These are phyloP conservation scores for Electrona antarctica DNA, from an alignment of 2,113 vertebrate genomes.

Conservation along the genomic window DNA sequence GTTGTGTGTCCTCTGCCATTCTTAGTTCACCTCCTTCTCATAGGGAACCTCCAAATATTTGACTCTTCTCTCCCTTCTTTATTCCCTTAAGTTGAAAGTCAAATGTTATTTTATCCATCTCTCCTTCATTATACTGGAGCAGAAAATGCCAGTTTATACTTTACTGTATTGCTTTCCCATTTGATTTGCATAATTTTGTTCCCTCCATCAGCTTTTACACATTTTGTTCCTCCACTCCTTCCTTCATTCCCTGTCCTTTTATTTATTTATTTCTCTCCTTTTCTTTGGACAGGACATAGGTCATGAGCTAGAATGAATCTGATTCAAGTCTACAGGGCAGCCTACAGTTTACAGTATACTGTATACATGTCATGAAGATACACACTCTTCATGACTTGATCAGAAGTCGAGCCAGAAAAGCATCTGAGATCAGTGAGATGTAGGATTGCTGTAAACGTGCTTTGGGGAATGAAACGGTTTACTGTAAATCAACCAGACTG, in stretches of 20 bases:
- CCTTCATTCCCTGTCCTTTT: neutral
- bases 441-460: slow-evolving; percentile 1
- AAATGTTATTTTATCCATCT: neutral
- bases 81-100: neutral
- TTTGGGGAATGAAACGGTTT: neutral
- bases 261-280: too few relatives aligned
- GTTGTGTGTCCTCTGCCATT: slow-evolving; percentile 7
- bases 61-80: neutral
- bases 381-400: slow-evolving; percentile 1
- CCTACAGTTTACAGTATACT: too few relatives aligned
- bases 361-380: too few relatives aligned
- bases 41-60: neutral
- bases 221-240: neutral
- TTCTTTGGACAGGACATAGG: too few relatives aligned
- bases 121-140: neutral
- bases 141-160: too few relatives aligned
- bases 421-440: neutral
- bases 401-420: slow-evolving; percentile 6
- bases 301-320: too few relatives aligned
- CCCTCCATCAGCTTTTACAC: neutral
- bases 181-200: too few relatives aligned
- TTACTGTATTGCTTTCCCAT: too few relatives aligned
- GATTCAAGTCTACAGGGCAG: too few relatives aligned
- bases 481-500: slow-evolving; percentile 13
- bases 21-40: slow-evolving; percentile 25